Evolutionary conservation across 2,113 vertebrate species (phyloP), one percentile per base, ranked within the genome.

Genomic region (Pungitius pungitius): DNA sequence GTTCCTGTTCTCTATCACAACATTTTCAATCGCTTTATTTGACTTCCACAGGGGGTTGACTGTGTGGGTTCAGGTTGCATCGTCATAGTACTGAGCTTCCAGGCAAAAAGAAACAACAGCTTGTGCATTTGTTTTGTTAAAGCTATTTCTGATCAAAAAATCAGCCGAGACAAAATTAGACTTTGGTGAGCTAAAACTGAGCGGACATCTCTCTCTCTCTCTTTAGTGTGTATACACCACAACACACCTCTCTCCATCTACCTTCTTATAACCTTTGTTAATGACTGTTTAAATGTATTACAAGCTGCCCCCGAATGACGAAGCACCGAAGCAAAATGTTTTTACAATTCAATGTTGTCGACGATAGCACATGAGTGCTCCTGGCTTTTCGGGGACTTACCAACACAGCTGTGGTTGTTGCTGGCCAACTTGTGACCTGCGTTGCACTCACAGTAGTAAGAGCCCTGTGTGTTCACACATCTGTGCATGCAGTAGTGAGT

Each of bases 381-480:
- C 20, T 39, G 47, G 20, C 37, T 78, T 77, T 71, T 51, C 55
- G 54, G 45, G 20, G 42, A 89, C 96, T 97, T 95, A 99, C 97
- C 97, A 72, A 95, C 93, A 3, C 97, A 99, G 73, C 95, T 97
- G 93, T 96, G 96, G 90, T 99, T 99, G 94, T 99, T 98, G 89
- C 94, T 92, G 24, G 96, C 94, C 84, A 99, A 79, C 88, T 95
- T 95, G 93, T 97, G 96, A 47, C 97, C 97, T 2, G 88, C 71
- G 43, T 95, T 98, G 93, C 97, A 99, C 80, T 97, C 95, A 68
- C 97, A 99, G 81, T 96, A 94, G 90, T 97, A 99, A 3, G 97
- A 98, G 52, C 97, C 97, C 10, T 91, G 95, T 0, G 94, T 96
- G 88, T 99, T 99, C 74, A 98, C 93, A 24, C 97, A 99, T 82